A percentile compares a stretch with the other conserved stretches of the same genome.
These are phyloP conservation scores for Scaeva pyrastri DNA, from an alignment of 2,888 invertebrate genomes.

Conservation along the genomic window DNA sequence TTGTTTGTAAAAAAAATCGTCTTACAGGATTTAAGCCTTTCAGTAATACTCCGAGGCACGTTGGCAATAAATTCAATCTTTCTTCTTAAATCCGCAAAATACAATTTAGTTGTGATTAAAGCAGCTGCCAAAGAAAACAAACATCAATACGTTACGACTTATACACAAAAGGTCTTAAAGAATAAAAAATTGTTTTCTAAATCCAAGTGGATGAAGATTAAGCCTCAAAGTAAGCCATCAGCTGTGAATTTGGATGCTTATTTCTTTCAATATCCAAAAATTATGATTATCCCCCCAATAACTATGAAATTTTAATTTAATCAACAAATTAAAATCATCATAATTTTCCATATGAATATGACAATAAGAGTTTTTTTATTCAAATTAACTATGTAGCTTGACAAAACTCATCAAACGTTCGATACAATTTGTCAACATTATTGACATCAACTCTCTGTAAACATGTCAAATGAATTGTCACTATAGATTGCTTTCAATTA, in stretches of 20 bases:
- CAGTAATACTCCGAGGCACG: not conserved
- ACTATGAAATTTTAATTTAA: slow-evolving; percentile 21
- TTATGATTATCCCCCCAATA: too few species aligned
- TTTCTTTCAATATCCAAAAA: not conserved
- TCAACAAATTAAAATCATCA: not conserved
- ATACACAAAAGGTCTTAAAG: not conserved
- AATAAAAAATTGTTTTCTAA: not conserved
- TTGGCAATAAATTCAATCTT: not conserved
- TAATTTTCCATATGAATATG: slow-evolving; percentile 8
- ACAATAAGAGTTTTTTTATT: slow-evolving; percentile 9
- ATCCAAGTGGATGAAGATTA: not conserved
- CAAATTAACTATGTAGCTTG: not conserved
- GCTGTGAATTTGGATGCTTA: not conserved
- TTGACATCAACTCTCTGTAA: slow-evolving; percentile 20
- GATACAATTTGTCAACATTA: slow-evolving; percentile 32
- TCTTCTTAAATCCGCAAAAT: not conserved
- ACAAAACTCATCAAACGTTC: slow-evolving; percentile 14
- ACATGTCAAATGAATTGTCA: slow-evolving; percentile 9
- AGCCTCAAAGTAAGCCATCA: not conserved
- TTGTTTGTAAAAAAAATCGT: slow-evolving; percentile 14
- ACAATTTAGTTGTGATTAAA: not conserved
- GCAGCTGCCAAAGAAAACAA: slow-evolving; percentile 9
- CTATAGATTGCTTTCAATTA: slow-evolving; percentile 8
- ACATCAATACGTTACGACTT: not conserved
- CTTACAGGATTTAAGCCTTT: slow-evolving; percentile 21